Percentiles rank a stretch among this genome's conserved stretches.
Evolutionary conservation across 2,113 vertebrate species (phyloP).

Genomic region (Chaetorhynchus papuensis): DNA sequence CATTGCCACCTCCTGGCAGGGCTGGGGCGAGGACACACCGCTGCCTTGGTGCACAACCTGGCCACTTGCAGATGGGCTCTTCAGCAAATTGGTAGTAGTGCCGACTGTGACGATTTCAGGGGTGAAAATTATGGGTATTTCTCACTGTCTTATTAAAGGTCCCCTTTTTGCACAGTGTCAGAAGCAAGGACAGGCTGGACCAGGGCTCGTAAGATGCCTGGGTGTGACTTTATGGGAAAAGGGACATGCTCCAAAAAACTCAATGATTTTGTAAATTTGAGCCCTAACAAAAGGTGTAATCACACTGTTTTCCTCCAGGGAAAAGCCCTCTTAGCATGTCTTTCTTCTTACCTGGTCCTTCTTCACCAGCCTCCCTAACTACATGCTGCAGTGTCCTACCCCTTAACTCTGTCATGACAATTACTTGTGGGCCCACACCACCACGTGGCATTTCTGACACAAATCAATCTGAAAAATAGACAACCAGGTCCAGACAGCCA

Average conservation of each 20-base stretch:
- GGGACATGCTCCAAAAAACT: background rate
- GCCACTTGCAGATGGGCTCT: accelerated
- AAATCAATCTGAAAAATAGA: background rate
- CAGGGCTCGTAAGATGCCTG: background rate
- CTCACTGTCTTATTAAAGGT: background rate
- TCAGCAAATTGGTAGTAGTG: accelerated
- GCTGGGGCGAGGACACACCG: accelerated
- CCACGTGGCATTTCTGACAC: background rate
- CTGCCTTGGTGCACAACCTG: background rate
- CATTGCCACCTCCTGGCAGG: background rate
- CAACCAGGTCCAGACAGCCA: background rate
- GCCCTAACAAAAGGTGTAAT: background rate
- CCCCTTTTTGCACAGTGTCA: background rate
- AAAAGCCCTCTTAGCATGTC: background rate
- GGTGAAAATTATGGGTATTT: background rate
- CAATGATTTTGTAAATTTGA: background rate
- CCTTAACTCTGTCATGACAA: background rate
- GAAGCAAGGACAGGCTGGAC: background rate
- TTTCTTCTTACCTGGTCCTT: background rate
- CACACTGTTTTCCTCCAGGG: background rate
- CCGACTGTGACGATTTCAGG: background rate
- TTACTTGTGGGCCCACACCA: background rate
- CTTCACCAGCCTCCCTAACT: background rate
- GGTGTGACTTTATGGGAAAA: background rate
- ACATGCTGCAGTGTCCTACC: background rate